Base-by-base conservation (phyloP, 64 coral and sea anemone genomes). In the Orbicella faveolata region DNA sequence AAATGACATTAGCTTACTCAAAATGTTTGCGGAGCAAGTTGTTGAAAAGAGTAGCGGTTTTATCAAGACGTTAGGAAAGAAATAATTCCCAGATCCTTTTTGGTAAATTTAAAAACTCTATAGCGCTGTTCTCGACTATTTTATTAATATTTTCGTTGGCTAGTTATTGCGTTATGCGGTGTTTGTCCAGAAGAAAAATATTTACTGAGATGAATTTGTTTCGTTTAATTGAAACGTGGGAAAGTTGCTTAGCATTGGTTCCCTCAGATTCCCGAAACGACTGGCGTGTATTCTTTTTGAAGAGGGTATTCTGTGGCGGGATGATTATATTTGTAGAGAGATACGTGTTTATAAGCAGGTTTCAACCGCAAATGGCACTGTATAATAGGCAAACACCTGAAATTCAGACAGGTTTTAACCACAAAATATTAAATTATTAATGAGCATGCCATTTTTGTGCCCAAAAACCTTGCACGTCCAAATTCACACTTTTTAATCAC, bases 151-250 rank as follows among this genome's bases (percentile, higher is more conserved):
- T 84, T 68, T 1, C 20, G 9, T 67, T 36, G 36, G 9, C 37
- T 20, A 68, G 17, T 44, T 19, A 21, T 48, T 51, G 75, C 17
- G 6, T 20, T 36, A 21, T 66, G n/a, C 9, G 23, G 23, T 72
- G 82, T 85, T 85, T 72, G 82, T 85, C 53, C 52, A 72, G 18
- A 20, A 51, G 20, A 85, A 54, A 85, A 85, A 85, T 85, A 72
- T 21, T 85, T 70, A 17, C 9, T n/a, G 8, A 30, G 36, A 4
- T 25, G 63, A 18, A 51, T 52, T 69, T 36, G 17, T 72, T 52
- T 72, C 63, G 26, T 30, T 39, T 20, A 10, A 34, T 36, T 52
- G 63, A 10, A 52, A 85, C 65, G 39, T 85, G 82, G 37, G 2
- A 52, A 70, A 70, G 20, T 11, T 23, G n/a, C 67, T 70, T 70